A percentile compares a stretch with the other conserved stretches of the same genome.
Conservation (phyloP, 2,888 invertebrate species). For the Pelosia muscerda region DNA sequence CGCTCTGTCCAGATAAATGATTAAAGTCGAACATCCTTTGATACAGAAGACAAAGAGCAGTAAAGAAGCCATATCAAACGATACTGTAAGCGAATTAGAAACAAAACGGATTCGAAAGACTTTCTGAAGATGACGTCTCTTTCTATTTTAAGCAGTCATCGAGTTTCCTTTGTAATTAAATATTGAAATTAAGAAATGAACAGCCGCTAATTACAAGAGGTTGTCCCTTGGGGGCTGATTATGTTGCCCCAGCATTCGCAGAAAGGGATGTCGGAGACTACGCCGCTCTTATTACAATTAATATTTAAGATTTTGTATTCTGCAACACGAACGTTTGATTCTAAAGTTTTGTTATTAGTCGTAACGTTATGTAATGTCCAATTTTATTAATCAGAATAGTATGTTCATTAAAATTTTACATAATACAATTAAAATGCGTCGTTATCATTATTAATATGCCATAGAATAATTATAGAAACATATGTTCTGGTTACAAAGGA, state of each 20-base stretch:
- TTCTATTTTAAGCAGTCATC: constrained; percentile 79
- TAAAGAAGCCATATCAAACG: constrained; percentile 74
- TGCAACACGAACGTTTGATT: constrained; percentile 50
- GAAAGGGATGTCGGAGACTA: constrained; percentile 77
- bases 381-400: background rate
- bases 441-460: constrained; percentile 12
- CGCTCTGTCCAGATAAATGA: constrained; percentile 44
- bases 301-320: constrained; percentile 80
- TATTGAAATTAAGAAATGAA: constrained; percentile 88
- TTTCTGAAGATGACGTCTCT: constrained; percentile 86
- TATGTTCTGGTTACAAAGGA: constrained; percentile 41
- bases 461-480: constrained; percentile 42
- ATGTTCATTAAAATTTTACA: background rate
- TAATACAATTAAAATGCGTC: background rate
- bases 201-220: constrained; percentile 87
- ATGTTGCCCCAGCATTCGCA: constrained; percentile 78
- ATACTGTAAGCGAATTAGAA: constrained; percentile 75
- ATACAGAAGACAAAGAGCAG: constrained; percentile 72
- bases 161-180: constrained; percentile 88
- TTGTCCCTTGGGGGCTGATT: constrained; percentile 86
- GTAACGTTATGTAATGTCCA: constrained; percentile 13
- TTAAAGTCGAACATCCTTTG: constrained; percentile 70
- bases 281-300: constrained; percentile 78
- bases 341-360: constrained; percentile 36
- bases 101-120: constrained; percentile 78